Percentiles rank a stretch among this genome's conserved stretches.
phyloP scores from a whole-genome alignment of 2,888 invertebrate genomes.

The Volucella bombylans region DNA sequence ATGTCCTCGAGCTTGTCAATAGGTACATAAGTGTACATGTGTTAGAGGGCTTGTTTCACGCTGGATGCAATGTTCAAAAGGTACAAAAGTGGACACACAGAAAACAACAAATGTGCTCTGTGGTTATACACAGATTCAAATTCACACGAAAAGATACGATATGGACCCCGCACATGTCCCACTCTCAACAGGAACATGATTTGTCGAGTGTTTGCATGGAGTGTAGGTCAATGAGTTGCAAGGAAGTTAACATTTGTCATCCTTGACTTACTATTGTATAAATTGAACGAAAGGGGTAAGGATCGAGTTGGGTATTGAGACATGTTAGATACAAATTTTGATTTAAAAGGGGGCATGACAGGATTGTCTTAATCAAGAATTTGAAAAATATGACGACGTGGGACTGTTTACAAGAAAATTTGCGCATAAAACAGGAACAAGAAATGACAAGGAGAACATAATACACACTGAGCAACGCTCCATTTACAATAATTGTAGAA shows the following conservation, averaged over 20 bases:
- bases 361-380: too few species aligned
- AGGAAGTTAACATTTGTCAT: slow-evolving; percentile 71
- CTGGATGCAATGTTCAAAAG: background rate
- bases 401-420: too few species aligned
- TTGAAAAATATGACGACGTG: too few species aligned
- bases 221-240: slow-evolving; percentile 72
- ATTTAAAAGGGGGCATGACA: too few species aligned
- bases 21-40: slow-evolving; percentile 64
- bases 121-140: slow-evolving; percentile 13
- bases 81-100: slow-evolving; percentile 7
- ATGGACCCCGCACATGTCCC: slow-evolving; percentile 23
- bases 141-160: slow-evolving; percentile 33
- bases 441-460: too few species aligned
- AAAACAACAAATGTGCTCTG: slow-evolving; percentile 48
- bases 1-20: slow-evolving; percentile 71
- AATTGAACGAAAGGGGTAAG: slow-evolving; percentile 28
- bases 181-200: slow-evolving; percentile 58
- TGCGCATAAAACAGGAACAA: too few species aligned
- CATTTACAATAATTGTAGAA: too few species aligned
- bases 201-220: slow-evolving; percentile 58
- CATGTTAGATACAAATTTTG: too few species aligned
- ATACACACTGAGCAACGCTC: too few species aligned
- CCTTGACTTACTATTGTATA: slow-evolving; percentile 58
- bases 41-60: slow-evolving; percentile 59
- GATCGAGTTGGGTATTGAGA: slow-evolving; percentile 13